Conservation (phyloP, 2,113 vertebrate genomes). For the Atlantisia rogersi region DNA sequence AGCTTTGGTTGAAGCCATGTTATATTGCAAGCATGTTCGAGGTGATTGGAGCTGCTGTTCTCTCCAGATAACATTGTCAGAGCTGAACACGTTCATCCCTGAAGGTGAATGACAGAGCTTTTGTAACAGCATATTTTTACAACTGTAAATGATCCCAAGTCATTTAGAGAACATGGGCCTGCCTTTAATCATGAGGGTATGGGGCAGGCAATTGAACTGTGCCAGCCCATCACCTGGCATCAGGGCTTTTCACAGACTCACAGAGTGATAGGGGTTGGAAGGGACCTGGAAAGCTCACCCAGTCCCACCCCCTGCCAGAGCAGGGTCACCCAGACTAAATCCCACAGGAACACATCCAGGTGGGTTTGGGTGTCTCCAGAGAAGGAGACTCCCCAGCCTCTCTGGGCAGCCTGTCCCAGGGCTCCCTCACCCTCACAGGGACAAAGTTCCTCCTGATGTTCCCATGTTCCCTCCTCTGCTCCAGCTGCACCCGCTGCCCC, state of each 20-base stretch:
- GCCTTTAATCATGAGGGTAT: background rate
- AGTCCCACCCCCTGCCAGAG: no score
- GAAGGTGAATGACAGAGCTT: conserved; percentile 42
- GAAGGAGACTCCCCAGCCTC: no score
- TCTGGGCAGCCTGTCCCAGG: no score
- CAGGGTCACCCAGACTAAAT: no score
- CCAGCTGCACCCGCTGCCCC: no score
- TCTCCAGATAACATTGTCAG: conserved; percentile 65
- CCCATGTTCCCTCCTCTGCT: no score
- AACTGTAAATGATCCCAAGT: conserved; percentile 27
- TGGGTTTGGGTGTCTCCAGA: no score
- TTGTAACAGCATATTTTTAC: conserved; percentile 32
- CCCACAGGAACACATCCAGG: no score
- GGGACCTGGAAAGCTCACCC: no score
- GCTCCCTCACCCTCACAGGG: no score
- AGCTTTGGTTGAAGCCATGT: background rate
- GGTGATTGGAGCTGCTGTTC: conserved; percentile 31
- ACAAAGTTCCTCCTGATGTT: no score
- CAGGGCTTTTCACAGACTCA: background rate
- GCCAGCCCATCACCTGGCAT: background rate
- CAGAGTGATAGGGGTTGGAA: no score
- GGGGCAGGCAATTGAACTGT: background rate
- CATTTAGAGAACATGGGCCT: conserved; percentile 16
- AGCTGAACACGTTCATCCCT: background rate
- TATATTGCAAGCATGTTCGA: conserved; percentile 9